phyloP scores from a whole-genome alignment of 2,797 vertebrate genomes.

The Channa striata region DNA sequence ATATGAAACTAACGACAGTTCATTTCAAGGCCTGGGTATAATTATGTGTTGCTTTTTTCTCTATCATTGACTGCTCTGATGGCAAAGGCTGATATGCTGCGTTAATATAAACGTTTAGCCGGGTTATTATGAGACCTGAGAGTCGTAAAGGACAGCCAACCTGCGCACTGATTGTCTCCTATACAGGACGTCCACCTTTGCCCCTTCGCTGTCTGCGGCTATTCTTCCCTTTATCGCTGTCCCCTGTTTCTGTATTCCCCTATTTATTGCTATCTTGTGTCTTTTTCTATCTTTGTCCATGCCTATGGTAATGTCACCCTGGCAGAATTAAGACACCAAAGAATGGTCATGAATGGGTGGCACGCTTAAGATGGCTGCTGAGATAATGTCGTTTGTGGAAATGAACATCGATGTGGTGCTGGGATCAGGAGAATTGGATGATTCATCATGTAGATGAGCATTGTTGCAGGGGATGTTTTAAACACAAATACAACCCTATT shows the following conservation, averaged over 20 bases:
- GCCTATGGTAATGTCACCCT: constrained; percentile 51
- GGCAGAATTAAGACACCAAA: constrained; percentile 48
- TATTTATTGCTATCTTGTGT: constrained; percentile 65
- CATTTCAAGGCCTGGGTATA: constrained; percentile 83
- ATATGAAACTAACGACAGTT: constrained; percentile 87
- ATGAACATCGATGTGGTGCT: constrained; percentile 25
- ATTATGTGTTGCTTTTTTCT: constrained; percentile 85
- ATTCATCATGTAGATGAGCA: constrained; percentile 1
- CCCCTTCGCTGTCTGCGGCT: constrained; percentile 53
- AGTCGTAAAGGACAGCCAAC: constrained; percentile 82
- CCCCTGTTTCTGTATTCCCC: constrained; percentile 52
- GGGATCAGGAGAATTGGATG: constrained; percentile 16
- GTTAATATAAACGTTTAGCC: constrained; percentile 89
- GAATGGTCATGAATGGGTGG: constrained; percentile 26
- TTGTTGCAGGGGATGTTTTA: too few relatives aligned
- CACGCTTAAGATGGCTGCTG: constrained; percentile 43
- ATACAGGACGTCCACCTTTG: constrained; percentile 66
- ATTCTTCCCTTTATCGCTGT: constrained; percentile 61
- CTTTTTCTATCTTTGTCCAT: constrained; percentile 62
- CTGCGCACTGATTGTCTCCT: constrained; percentile 75
- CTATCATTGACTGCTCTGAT: constrained; percentile 87
- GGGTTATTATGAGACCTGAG: constrained; percentile 83
- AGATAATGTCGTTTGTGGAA: constrained; percentile 50
- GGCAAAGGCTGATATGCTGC: constrained; percentile 83
- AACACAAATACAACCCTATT: not conserved